phyloP scores from a whole-genome alignment of 92 coral and sea anemone species.

The Scolanthus callimorphus region DNA sequence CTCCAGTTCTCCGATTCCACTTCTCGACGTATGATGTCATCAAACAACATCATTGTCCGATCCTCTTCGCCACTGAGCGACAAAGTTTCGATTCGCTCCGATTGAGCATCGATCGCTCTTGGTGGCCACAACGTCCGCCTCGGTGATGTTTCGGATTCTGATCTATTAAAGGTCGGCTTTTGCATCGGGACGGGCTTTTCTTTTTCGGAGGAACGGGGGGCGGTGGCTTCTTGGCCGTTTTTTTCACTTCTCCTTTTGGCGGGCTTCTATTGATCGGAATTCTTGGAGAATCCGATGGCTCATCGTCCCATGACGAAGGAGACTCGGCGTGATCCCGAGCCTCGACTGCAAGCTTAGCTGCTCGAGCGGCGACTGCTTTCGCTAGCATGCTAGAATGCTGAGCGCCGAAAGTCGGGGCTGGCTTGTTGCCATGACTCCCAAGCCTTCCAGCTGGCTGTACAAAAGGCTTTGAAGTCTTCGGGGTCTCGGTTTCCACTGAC shows the following conservation, averaged over 20 bases:
- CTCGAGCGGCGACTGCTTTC: conserved; percentile 90
- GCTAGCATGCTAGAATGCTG: conserved; percentile 70
- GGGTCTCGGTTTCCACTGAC: conserved; percentile 24
- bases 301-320: conserved; percentile 43
- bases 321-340: conserved; percentile 26
- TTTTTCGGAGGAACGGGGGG: conserved; percentile 89
- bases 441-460: conserved; percentile 18
- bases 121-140: conserved; percentile 17
- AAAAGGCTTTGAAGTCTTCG: conserved; percentile 35
- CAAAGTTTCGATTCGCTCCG: conserved; percentile 9
- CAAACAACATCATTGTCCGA: conserved; percentile 73
- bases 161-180: not conserved
- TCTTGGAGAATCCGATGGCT: conserved; percentile 8
- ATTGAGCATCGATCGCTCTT: not conserved
- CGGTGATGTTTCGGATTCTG: conserved; percentile 17
- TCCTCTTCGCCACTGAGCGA: conserved; percentile 58
- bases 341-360: conserved; percentile 64
- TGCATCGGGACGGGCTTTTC: conserved; percentile 26
- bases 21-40: conserved; percentile 86
- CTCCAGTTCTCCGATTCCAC: conserved; percentile 97
- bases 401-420: conserved; percentile 33
- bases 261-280: not conserved
- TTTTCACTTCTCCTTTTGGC: too few species aligned
- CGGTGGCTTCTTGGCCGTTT: conserved; percentile 45
- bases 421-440: conserved; percentile 18